Base-by-base conservation (phyloP, 2,113 vertebrate species). In the Lipophrys pholis region DNA sequence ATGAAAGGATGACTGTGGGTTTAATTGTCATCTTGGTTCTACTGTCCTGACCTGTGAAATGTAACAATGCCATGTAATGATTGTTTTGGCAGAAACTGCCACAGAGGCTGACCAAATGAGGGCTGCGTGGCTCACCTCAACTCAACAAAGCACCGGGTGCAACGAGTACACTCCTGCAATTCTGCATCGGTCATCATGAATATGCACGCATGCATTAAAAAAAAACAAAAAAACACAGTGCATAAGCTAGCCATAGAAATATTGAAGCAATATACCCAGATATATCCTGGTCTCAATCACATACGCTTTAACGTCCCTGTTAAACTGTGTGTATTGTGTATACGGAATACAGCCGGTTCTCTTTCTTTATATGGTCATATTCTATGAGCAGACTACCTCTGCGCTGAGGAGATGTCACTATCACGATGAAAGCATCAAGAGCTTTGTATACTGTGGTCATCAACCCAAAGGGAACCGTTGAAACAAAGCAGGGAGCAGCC, bases 311-410 rank as follows among this genome's bases (percentile, higher is more conserved):
- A 30, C 21, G 21, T 30, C 21, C 21, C 21, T 30, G 21, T 38
- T 17, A 1, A 30, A 40, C 15, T 12, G 21, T 51, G 16, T 30
- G 21, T 30, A 30, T 30, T 30, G 2, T 30, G 21, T 30, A 30
- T 30, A 30, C 2, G 4, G 21, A 30, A 30, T 50, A 60, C 64
- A 52, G 48, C 42, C 77, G 51, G 30, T 52, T 63, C 50, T 73
- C 11, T 3, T 64, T 78, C 55, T 80, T 81, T 71, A 77, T 71
- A 81, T 79, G 69, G 73, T 64, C 49, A 78, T 64, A 56, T 65
- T 73, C 42, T 45, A 48, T 49, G 61, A 63, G 45, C 50, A 63
- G 73, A 67, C 57, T 0, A 57, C 46, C 51, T 50, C 52, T 52
- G 46, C 39, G 40, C 36, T 76, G 35, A 3, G 11, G 55, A 55